Percentiles rank a stretch among this genome's conserved stretches.
These are phyloP conservation scores for Phaenicophaeus curvirostris DNA, from an alignment of 2,797 vertebrate species.

Conservation along the genomic window DNA sequence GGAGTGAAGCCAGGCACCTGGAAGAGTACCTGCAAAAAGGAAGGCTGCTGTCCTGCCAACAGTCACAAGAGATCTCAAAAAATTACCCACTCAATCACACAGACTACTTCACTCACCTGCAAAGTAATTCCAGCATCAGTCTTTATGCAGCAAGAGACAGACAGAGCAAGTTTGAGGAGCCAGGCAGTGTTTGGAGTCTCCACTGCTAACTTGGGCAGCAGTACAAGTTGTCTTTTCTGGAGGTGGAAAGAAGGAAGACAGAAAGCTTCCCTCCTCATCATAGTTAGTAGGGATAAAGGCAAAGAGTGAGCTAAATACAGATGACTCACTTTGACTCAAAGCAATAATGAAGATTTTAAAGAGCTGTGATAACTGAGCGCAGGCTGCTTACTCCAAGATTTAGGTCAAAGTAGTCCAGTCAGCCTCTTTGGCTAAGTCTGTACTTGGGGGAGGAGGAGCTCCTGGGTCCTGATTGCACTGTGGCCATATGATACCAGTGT, in stretches of 20 bases:
- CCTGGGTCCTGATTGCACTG: not conserved
- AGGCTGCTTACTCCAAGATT: not conserved
- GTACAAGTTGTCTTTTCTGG: not conserved
- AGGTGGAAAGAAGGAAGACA: not conserved
- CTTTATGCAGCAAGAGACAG: not conserved
- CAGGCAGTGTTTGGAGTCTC: not conserved
- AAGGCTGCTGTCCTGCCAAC: not conserved
- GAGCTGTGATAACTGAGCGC: not conserved
- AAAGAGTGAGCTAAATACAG: not conserved
- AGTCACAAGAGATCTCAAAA: not conserved
- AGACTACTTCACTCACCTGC: not conserved
- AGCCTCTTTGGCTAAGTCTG: not conserved
- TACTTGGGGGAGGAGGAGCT: not conserved
- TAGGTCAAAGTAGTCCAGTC: not conserved
- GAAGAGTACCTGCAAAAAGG: not conserved
- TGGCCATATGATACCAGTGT: not conserved
- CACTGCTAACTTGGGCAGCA: not conserved
- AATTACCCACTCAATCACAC: not conserved
- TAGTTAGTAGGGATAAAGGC: not conserved
- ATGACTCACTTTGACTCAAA: not conserved
- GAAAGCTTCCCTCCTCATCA: not conserved
- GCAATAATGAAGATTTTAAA: not conserved
- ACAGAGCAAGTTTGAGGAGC: not conserved
- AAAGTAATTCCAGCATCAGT: not conserved
- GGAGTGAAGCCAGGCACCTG: not conserved